Evolutionary conservation across 2,888 invertebrate species (phyloP), one percentile per base, ranked within the genome.

Genomic region (Luffia ferchaultella): DNA sequence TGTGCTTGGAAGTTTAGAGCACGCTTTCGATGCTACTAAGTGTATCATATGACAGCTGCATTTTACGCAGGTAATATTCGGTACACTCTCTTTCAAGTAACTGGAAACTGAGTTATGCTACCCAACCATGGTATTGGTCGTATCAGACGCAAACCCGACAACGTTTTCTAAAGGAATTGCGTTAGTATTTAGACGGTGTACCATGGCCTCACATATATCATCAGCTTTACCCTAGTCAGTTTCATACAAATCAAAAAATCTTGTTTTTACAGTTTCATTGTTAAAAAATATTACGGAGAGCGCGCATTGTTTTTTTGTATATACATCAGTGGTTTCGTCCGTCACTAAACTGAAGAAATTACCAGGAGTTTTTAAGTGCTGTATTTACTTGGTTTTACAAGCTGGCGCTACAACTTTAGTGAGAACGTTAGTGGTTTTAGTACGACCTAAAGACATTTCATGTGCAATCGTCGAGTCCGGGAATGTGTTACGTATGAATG

Each of bases 41-140:
- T 68, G 63, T 1, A 66, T 57, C 42, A 65, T 62, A 46, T 67
- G 67, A 55, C 66, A 69, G 44, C 64, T 58, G 44, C 67, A 68
- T 50, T 65, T 68, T 2, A 59, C 43, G 19, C 66, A 56, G 20
- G 59, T 53, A 44, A 70, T 63, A 17, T 62, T 58, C 7, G 65
- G 67, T 48, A 58, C 54, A 20, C 47, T 20, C 54, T 56, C 48
- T 55, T 57, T 60, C 19, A 69, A 57, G 46, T 60, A 58, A 17
- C 54, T 54, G 12, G 61, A 61, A 1, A 68, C 64, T 1, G 64
- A 68, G 49, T 67, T 62, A 16, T 60, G 52, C 50, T 54, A 20
- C 0, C 65, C 67, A 19, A 66, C 60, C 67, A 68, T 67, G 7
- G 57, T 58, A 50, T 67, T 68, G 16, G 64, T 67, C 0, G 66